Base-by-base conservation (phyloP, 2,888 invertebrate genomes). In the Leptinotarsa peninsularis region DNA sequence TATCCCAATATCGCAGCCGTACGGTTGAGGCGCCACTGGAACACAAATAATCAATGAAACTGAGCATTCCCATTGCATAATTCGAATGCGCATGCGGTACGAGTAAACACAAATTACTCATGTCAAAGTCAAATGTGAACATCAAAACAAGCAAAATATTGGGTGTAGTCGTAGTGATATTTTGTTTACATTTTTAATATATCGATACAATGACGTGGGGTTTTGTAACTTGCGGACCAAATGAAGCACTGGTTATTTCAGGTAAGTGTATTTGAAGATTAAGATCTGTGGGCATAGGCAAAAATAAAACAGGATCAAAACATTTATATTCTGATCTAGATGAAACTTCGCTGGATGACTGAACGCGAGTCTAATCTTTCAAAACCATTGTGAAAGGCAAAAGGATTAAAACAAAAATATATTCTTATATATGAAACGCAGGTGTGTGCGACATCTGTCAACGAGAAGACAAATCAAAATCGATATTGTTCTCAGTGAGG, bases 221-320 rank as follows among this genome's bases (percentile, higher is more conserved):
- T 85, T 97, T 97, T 88, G 96, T 96, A 72, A 97, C 97, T 78
- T 97, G 97, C 87, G 97, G 97, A 67, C 97, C 97, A 49, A 98
- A 98, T 87, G 97, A 97, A 89, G 97, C 97, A 66, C 91, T 98
- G 67, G 97, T 98, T 56, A 96, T 98, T 81, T 97, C 97, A 89
- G 97, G 97, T 97, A 90, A 89, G 86, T 83, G 56, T 52, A 52
- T 15, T 43, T n/a, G 52, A 52, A 17, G n/a, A 52, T 15, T 17
- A 17, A n/a, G 4, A 52, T 52, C 52, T 52, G 52, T 43, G 13
- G 3, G 17, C 4, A 52, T 17, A 7, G 7, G 7, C 52, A 52
- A n/a, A 67, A 49, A 67, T n/a, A 49, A 49, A 49, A 21, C 21
- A 7, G n/a, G 49, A 49, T 33, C 2, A 15, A n/a, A 58, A 18